Percentiles rank a stretch among this genome's conserved stretches.
phyloP scores from a whole-genome alignment of 2,797 vertebrate genomes.

The Echiichthys vipera region DNA sequence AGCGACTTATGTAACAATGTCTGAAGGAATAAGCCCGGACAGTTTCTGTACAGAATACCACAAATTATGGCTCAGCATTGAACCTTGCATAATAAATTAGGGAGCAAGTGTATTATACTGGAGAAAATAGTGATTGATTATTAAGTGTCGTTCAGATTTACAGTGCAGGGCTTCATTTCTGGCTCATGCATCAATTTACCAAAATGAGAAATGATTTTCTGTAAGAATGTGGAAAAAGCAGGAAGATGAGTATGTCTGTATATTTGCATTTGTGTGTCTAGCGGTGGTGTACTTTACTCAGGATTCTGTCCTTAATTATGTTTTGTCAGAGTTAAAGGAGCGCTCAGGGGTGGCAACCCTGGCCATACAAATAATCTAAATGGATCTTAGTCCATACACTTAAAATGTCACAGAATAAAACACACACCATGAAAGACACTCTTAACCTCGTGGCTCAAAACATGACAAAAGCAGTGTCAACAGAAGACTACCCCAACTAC shows the following conservation, averaged over 20 bases:
- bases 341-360: background rate
- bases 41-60: slow-evolving; percentile 8
- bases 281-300: background rate
- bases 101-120: background rate
- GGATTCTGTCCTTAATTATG: background rate
- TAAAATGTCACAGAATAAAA: background rate
- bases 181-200: slow-evolving; percentile 5
- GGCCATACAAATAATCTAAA: background rate
- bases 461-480: background rate
- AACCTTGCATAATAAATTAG: slow-evolving; percentile 21
- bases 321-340: background rate
- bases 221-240: background rate
- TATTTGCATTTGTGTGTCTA: background rate
- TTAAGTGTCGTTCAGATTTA: background rate
- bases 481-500: background rate
- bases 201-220: background rate
- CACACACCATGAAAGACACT: fast-evolving
- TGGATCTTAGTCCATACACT: background rate
- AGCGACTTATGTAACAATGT: slow-evolving; percentile 9
- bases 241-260: background rate
- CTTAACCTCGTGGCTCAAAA: no score
- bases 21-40: slow-evolving; percentile 1
- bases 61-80: slow-evolving; percentile 37
- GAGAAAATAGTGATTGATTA: slow-evolving; percentile 3
- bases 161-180: background rate